Base-by-base conservation (phyloP, 2,888 invertebrate species). In the Dugesia japonica region DNA sequence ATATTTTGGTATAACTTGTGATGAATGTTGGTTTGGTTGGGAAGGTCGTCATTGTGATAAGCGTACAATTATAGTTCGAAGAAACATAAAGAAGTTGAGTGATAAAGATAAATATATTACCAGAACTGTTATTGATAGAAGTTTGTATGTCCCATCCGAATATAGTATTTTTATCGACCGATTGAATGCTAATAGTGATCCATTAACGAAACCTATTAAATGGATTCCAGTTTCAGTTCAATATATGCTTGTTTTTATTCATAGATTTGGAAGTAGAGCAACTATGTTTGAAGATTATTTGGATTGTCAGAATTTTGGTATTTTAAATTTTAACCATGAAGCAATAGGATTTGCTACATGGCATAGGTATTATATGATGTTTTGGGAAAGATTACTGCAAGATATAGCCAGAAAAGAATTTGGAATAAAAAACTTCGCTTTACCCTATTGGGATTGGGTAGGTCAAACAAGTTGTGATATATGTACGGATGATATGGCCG, bases 301-400 rank as follows among this genome's bases (percentile, higher is more conserved):
- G 1, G 33, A 28, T 9, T 76, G 76, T 28, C 26, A 76, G 9
- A 26, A 26, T 31, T 26, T 26, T 13, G 38, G 74, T 7, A 31
- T 72, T n/a, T 31, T 71, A n/a, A 26, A 72, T 31, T 42, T 74
- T 71, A 78, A 77, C 7, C 77, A 77, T 71, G 71, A 72, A 27
- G 75, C 27, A 31, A 28, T 27, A 15, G 77, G 77, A 23, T 77
- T 77, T 71, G 7, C 33, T 26, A 77, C 77, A 17, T 77, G 77
- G 77, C 77, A 77, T 72, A 73, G 77, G n/a, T 78, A 72, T 28
- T 78, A 31, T 42, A 78, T 77, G 71, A n/a, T 77, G n/a, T 20
- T 78, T 27, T 77, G 75, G 77, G 77, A 77, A 27, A 26, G 75
- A 23, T 28, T 71, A 23, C 71, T 77, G 20, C 38, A 42, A 26